Evolutionary conservation across 2,113 vertebrate genomes (phyloP).

Genomic region (Halcyon senegalensis): DNA sequence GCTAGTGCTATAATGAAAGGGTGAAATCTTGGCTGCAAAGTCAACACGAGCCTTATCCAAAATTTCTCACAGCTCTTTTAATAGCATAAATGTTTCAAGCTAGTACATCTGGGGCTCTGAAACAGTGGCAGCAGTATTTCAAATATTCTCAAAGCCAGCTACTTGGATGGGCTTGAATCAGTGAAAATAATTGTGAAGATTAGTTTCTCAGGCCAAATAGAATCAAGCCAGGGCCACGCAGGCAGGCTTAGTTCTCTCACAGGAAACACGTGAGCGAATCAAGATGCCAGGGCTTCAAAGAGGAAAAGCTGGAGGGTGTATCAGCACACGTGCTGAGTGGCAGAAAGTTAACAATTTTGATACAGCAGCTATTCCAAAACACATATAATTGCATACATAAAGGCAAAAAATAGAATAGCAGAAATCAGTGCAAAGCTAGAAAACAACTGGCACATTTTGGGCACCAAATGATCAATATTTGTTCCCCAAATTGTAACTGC

Average conservation of each 20-base stretch:
- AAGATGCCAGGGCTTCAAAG: conserved; percentile 6
- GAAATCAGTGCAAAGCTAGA: background rate
- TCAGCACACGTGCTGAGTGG: background rate
- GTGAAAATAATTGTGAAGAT: conserved; percentile 32
- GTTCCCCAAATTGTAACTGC: background rate
- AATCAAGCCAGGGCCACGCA: background rate
- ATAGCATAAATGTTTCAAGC: conserved; percentile 35
- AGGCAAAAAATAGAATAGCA: background rate
- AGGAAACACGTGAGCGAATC: background rate
- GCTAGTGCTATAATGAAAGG: background rate
- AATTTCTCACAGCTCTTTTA: conserved; percentile 58
- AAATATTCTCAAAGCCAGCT: conserved; percentile 48
- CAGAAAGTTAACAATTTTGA: conserved; percentile 27
- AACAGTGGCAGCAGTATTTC: conserved; percentile 56
- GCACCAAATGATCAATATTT: background rate
- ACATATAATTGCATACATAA: background rate
- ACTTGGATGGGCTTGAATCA: conserved; percentile 53
- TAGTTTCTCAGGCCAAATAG: conserved; percentile 25
- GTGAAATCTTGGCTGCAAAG: conserved; percentile 26
- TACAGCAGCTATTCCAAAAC: background rate
- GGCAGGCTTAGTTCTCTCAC: conserved; percentile 3
- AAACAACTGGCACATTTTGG: background rate
- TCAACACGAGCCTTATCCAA: background rate
- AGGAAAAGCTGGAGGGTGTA: background rate
- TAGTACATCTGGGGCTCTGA: conserved; percentile 45